A percentile compares a stretch with the other conserved stretches of the same genome.
These are phyloP conservation scores for Anthoscopus minutus DNA, from an alignment of 2,113 vertebrate species.

Conservation along the genomic window DNA sequence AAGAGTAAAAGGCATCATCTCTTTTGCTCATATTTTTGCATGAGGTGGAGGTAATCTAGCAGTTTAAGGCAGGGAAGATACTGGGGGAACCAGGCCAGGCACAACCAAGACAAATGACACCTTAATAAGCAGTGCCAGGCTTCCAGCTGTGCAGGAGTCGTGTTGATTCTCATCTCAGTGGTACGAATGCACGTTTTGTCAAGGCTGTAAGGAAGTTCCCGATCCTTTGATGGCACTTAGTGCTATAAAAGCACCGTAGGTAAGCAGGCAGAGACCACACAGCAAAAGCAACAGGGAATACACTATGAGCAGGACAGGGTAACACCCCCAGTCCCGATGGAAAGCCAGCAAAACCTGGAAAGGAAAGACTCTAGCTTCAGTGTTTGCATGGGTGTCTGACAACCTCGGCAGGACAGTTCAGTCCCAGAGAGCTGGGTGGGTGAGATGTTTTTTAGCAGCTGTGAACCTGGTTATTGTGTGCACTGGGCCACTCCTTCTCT, in stretches of 20 bases:
- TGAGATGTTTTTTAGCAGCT: background rate
- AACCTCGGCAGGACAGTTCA: background rate
- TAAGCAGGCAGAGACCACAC: background rate
- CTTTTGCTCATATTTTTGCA: background rate
- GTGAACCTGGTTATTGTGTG: constrained; percentile 29
- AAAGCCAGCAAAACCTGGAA: background rate
- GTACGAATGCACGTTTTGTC: background rate
- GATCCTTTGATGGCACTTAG: background rate
- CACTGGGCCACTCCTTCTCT: background rate
- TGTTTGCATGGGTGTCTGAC: background rate
- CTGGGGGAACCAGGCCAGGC: background rate
- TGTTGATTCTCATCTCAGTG: background rate
- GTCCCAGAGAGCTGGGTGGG: background rate
- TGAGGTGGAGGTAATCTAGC: background rate
- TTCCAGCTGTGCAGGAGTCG: background rate
- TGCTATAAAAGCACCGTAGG: background rate
- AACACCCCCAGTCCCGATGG: background rate
- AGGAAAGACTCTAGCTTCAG: background rate
- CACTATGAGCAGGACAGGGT: background rate
- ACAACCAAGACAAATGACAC: background rate
- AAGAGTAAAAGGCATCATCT: background rate
- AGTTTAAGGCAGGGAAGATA: background rate
- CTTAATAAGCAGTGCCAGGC: background rate
- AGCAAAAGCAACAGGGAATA: background rate
- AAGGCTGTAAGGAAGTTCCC: background rate